Percentiles rank a stretch among this genome's conserved stretches.
phyloP scores from a whole-genome alignment of 1,140 invertebrate genomes.

The Spodoptera litura region DNA sequence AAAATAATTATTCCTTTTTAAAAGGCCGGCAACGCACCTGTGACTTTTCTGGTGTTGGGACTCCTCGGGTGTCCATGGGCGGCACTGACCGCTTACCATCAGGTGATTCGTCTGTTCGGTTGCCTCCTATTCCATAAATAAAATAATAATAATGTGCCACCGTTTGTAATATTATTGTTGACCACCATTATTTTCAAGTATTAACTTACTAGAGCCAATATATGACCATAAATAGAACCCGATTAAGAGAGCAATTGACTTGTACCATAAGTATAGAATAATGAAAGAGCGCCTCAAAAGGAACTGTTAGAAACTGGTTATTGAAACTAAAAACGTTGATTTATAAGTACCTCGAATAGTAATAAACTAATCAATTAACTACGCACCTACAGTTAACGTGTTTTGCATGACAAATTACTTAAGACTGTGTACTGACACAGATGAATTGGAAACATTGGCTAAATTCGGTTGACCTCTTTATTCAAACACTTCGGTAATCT shows the following conservation, averaged over 20 bases:
- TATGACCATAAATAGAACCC: no score
- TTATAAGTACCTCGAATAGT: slow-evolving; percentile 32
- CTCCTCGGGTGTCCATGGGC: no score
- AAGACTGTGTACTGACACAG: not conserved
- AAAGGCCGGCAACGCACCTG: no score
- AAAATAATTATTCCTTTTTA: no score
- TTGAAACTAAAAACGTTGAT: slow-evolving; percentile 35
- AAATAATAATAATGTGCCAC: no score
- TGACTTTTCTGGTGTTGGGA: no score
- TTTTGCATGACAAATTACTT: slow-evolving; percentile 21
- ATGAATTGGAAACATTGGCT: not conserved
- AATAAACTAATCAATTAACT: slow-evolving; percentile 33
- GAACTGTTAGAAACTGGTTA: slow-evolving; percentile 45
- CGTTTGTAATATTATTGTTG: no score
- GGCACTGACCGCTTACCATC: no score
- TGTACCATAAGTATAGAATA: slow-evolving; percentile 1
- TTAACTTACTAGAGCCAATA: no score
- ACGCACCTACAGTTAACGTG: slow-evolving; percentile 31
- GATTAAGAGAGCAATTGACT: not conserved
- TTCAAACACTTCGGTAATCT: not conserved
- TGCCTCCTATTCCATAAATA: no score
- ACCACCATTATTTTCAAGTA: no score
- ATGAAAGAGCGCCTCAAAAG: slow-evolving; percentile 29
- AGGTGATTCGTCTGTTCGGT: no score
- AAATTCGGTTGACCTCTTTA: not conserved